phyloP scores from a whole-genome alignment of 1,140 invertebrate genomes.

The Halictus rubicundus region DNA sequence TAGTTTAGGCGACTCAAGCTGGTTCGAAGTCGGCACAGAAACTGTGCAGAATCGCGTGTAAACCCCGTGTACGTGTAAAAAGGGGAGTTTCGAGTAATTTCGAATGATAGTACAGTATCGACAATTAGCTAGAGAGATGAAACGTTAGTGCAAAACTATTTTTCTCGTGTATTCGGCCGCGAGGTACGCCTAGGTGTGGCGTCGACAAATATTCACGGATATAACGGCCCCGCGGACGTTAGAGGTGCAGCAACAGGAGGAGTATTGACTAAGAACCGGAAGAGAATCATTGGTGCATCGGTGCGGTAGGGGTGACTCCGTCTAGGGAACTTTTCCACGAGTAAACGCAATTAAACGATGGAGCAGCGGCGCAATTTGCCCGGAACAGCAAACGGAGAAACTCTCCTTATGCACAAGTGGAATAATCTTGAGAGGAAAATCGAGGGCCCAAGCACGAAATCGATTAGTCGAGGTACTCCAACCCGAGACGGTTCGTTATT shows the following conservation, averaged over 20 bases:
- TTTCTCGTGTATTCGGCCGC: not conserved
- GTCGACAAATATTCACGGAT: constrained; percentile 49
- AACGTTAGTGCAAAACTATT: not conserved
- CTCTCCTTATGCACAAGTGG: constrained; percentile 40
- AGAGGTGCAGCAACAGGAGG: not conserved
- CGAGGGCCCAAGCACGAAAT: constrained; percentile 32
- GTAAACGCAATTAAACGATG: constrained; percentile 57
- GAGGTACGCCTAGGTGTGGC: not conserved
- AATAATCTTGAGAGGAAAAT: constrained; percentile 53
- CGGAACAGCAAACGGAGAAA: constrained; percentile 36
- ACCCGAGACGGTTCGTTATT: constrained; percentile 32
- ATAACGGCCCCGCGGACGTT: constrained; percentile 11
- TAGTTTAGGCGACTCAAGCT: too few relatives aligned
- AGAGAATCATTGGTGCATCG: constrained; percentile 20
- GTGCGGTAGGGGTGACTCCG: not conserved
- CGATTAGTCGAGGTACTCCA: constrained; percentile 23
- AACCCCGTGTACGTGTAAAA: too few relatives aligned
- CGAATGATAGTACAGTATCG: too few relatives aligned
- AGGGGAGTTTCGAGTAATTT: too few relatives aligned
- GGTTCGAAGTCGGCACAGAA: too few relatives aligned
- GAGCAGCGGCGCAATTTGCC: constrained; percentile 48
- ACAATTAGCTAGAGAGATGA: too few relatives aligned
- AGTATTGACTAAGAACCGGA: constrained; percentile 1
- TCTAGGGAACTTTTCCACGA: constrained; percentile 50
- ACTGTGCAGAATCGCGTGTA: too few relatives aligned